Evolutionary conservation across 1,140 invertebrate species (phyloP), one percentile per base, ranked within the genome.

Genomic region (Harpegnathos saltator): DNA sequence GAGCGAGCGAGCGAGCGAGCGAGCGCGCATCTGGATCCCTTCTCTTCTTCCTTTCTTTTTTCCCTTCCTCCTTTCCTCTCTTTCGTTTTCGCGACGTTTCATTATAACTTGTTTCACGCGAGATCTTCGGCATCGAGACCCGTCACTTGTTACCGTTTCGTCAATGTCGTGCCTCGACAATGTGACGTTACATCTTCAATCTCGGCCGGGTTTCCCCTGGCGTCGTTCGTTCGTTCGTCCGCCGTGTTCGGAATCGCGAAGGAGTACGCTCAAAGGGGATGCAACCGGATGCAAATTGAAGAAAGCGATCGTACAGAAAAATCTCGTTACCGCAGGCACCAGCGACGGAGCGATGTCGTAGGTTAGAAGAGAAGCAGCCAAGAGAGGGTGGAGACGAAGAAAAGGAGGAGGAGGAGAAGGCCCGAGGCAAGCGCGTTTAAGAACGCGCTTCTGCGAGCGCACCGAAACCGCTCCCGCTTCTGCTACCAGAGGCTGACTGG

Each of bases 371-470:
- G 22, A 24, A 15, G 52, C 29, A 33, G 19, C 52, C n/a, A n/a
- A n/a, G 56, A 15, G 52, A 58, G 50, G 26, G 52, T 15, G 56
- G 58, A 24, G 29, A 38, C 12, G 14, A 63, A 7, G 44, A 24
- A 29, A 29, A 61, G 69, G 38, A 58, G 33, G 19, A 19, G 5
- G 17, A 12, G 15, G 38, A 11, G 38, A 9, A 11, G 66, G 85
- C 87, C 86, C 24, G 83, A 74, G 83, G 87, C 86, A 50, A 85
- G n/a, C 83, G 66, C 66, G 75, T 78, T 78, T 88, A 85, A 88
- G 83, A 82, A 83, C 61, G 72, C 69, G 87, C 77, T 88, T 58
- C 83, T 88, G 71, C 81, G 83, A 81, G 80, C 85, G 86, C 82
- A 88, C 50, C 58, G 54, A 66, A 58, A 72, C 54, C 63, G 15